Conservation (phyloP, 2,888 invertebrate species). For the Eristalinus aeneus region DNA sequence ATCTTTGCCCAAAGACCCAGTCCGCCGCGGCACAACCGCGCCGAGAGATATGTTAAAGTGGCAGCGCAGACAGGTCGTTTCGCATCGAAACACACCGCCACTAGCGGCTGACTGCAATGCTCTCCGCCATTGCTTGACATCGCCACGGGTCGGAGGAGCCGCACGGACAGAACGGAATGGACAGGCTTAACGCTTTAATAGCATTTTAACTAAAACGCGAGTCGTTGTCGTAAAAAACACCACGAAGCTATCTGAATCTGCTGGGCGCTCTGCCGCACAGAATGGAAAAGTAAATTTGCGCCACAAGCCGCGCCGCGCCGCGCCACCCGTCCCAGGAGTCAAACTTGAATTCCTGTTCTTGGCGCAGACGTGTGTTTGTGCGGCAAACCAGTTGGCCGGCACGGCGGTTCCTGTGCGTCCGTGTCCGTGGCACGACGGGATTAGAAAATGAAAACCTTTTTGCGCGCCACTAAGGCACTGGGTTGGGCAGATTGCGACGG, state of each 20-base stretch:
- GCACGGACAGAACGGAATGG: neutral
- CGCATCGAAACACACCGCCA: slow-evolving; percentile 28
- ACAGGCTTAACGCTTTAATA: slow-evolving; percentile 51
- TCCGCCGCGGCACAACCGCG: neutral
- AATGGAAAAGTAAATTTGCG: slow-evolving; percentile 50
- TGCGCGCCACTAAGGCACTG: slow-evolving; percentile 70
- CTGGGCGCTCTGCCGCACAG: slow-evolving; percentile 23
- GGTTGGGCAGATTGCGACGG: slow-evolving; percentile 22
- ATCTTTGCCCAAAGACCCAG: slow-evolving; percentile 60
- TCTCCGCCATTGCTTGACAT: slow-evolving; percentile 6
- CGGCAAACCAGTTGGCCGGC: slow-evolving; percentile 57
- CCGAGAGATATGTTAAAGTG: neutral
- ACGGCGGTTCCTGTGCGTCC: slow-evolving; percentile 5
- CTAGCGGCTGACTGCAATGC: slow-evolving; percentile 7
- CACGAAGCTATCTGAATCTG: slow-evolving; percentile 47
- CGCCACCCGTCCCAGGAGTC: slow-evolving; percentile 5
- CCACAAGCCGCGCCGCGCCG: neutral
- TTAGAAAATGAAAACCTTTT: slow-evolving; percentile 69
- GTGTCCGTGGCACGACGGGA: slow-evolving; percentile 8
- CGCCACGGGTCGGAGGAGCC: neutral
- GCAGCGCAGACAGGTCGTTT: slow-evolving; percentile 39
- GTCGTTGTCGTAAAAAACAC: slow-evolving; percentile 53
- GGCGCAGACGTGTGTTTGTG: slow-evolving; percentile 2
- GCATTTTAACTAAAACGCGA: slow-evolving; percentile 60
- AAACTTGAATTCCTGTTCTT: slow-evolving; percentile 66